Evolutionary conservation across 2,113 vertebrate species (phyloP).

Genomic region (Physeter macrocephalus): DNA sequence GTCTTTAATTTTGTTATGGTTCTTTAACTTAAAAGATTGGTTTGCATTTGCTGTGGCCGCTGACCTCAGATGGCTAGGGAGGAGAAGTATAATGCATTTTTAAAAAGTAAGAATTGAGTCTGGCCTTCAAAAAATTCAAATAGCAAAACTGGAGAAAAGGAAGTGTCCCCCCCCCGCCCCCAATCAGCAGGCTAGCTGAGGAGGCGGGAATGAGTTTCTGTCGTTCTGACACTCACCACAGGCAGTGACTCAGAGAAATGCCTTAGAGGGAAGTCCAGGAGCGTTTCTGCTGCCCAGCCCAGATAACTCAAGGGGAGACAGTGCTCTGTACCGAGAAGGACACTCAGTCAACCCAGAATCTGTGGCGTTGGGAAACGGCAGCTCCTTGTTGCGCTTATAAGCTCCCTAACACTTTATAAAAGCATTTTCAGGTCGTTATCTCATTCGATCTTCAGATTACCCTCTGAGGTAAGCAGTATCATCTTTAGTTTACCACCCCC

Average conservation of each 20-base stretch:
- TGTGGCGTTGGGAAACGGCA: neutral
- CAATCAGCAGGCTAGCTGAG: neutral
- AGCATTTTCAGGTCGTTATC: neutral
- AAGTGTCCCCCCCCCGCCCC: rapidly evolving
- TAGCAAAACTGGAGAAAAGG: neutral
- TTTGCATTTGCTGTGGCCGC: neutral
- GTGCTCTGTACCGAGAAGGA: neutral
- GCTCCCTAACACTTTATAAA: neutral
- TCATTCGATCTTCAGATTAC: neutral
- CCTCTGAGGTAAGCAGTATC: neutral
- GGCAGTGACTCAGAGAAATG: neutral
- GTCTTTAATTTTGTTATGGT: neutral
- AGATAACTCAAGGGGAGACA: neutral
- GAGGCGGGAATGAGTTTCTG: neutral
- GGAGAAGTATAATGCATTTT: neutral
- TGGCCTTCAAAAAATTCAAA: neutral
- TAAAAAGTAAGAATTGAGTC: neutral
- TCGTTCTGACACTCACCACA: neutral
- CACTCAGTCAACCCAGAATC: rapidly evolving
- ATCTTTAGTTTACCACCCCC: neutral
- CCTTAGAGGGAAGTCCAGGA: neutral
- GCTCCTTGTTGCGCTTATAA: neutral
- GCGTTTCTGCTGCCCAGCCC: neutral
- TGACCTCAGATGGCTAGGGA: neutral
- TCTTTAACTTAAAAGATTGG: neutral